Evolutionary conservation across 2,113 vertebrate genomes (phyloP).

Genomic region (Gnathonemus echidnorhynchus): DNA sequence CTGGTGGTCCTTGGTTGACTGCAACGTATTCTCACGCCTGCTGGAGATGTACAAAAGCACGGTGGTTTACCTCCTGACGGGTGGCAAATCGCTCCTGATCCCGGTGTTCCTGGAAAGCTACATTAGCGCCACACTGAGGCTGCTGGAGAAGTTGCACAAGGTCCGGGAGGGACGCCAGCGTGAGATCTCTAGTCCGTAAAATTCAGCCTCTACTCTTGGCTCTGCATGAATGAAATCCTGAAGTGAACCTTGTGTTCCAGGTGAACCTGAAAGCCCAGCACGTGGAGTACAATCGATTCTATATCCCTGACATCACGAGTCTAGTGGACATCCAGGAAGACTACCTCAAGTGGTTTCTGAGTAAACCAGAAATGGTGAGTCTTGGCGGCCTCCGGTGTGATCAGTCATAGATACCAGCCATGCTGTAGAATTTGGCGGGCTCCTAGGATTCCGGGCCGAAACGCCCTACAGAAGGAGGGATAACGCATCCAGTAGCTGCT

Average conservation of each 20-base stretch:
- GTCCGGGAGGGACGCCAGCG: conserved; percentile 44
- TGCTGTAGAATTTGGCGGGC: background rate
- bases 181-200: background rate
- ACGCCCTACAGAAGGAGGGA: background rate
- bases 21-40: conserved; percentile 77
- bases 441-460: background rate
- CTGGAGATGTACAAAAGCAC: conserved; percentile 90
- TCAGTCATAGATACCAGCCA: conserved; percentile 4
- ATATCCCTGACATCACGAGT: conserved; percentile 87
- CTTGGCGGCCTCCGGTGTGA: background rate
- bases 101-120: conserved; percentile 85
- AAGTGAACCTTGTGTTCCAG: conserved; percentile 49
- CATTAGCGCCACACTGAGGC: conserved; percentile 75
- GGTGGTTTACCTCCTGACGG: conserved; percentile 83
- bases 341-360: conserved; percentile 97
- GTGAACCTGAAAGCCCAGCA: conserved; percentile 87
- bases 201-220: background rate
- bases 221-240: background rate
- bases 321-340: conserved; percentile 96
- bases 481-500: background rate
- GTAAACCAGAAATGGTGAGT: conserved; percentile 87
- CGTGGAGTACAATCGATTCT: conserved; percentile 86
- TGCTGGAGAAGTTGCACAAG: conserved; percentile 93
- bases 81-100: conserved; percentile 79
- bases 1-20: conserved; percentile 92